phyloP scores from a whole-genome alignment of 2,113 vertebrate genomes.

The Datnioides undecimradiatus region DNA sequence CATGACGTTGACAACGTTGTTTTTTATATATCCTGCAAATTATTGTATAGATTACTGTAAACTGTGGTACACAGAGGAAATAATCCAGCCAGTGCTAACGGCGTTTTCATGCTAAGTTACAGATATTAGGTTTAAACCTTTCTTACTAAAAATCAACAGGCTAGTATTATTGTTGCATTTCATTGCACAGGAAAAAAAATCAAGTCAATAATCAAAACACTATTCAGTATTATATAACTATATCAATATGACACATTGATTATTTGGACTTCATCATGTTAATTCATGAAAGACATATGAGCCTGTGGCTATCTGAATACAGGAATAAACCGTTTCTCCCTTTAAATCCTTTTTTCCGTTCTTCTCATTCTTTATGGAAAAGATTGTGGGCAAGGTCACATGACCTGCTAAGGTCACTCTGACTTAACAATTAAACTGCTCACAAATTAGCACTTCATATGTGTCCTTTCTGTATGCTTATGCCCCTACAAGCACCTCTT shows the following conservation, averaged over 20 bases:
- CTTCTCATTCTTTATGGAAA: background rate
- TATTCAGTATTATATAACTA: background rate
- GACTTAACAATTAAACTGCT: background rate
- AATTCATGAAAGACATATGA: background rate
- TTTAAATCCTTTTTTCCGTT: background rate
- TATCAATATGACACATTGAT: too few species aligned
- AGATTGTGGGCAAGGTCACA: background rate
- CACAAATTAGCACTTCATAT: conserved; percentile 1
- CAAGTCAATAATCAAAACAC: background rate
- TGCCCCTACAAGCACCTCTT: conserved; percentile 14
- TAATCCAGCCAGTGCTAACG: too few species aligned
- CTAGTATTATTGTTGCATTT: too few species aligned
- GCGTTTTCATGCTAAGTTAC: too few species aligned
- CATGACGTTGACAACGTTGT: background rate
- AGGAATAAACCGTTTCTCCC: conserved; percentile 11
- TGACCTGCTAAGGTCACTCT: background rate
- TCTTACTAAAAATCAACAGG: too few species aligned
- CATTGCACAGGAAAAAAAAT: too few species aligned
- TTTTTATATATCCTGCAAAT: too few species aligned
- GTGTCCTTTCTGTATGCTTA: conserved; percentile 10
- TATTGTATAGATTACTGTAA: too few species aligned
- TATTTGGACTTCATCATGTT: background rate
- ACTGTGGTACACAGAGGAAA: too few species aligned
- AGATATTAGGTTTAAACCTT: too few species aligned
- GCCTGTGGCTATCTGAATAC: conserved; percentile 14